Percentiles rank a stretch among this genome's conserved stretches.
Evolutionary conservation across 2,888 invertebrate species (phyloP).

Genomic region (Leucozona laternaria): DNA sequence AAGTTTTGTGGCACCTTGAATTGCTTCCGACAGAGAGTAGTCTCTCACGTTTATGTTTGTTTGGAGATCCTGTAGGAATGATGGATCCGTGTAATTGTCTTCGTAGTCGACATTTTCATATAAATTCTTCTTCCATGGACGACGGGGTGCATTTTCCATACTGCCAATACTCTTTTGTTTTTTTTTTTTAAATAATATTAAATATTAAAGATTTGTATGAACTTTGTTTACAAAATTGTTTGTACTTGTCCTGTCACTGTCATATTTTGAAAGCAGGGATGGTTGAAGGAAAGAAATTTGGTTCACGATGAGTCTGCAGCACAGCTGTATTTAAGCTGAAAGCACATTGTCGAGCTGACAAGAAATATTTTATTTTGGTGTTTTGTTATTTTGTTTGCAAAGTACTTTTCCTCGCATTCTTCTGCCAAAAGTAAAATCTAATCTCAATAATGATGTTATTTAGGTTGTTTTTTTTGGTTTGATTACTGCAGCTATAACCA

Average conservation of each 20-base stretch:
- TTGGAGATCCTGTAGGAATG: constrained; percentile 92
- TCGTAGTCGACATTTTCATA: constrained; percentile 94
- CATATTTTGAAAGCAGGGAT: not conserved
- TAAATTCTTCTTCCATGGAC: constrained; percentile 92
- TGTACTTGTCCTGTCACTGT: not conserved
- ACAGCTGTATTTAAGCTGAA: too few species aligned
- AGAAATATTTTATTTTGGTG: too few species aligned
- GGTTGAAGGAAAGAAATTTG: not conserved
- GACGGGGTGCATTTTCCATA: constrained; percentile 65
- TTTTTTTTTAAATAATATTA: not conserved
- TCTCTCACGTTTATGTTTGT: constrained; percentile 93
- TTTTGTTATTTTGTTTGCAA: too few species aligned
- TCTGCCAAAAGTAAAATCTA: too few species aligned
- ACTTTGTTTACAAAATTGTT: constrained; percentile 41
- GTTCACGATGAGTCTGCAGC: too few species aligned
- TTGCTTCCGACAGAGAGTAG: constrained; percentile 88
- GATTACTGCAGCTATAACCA: too few species aligned
- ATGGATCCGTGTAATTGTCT: constrained; percentile 95
- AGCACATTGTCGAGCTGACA: too few species aligned
- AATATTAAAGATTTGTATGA: not conserved
- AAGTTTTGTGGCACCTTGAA: constrained; percentile 90
- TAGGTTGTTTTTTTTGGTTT: too few species aligned
- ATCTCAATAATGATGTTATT: too few species aligned
- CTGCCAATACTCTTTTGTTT: not conserved
- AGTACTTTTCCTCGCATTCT: too few species aligned